A percentile compares a stretch with the other conserved stretches of the same genome.
These are phyloP conservation scores for Chymomyza caudatula DNA, from an alignment of 2,888 invertebrate genomes.

Conservation along the genomic window DNA sequence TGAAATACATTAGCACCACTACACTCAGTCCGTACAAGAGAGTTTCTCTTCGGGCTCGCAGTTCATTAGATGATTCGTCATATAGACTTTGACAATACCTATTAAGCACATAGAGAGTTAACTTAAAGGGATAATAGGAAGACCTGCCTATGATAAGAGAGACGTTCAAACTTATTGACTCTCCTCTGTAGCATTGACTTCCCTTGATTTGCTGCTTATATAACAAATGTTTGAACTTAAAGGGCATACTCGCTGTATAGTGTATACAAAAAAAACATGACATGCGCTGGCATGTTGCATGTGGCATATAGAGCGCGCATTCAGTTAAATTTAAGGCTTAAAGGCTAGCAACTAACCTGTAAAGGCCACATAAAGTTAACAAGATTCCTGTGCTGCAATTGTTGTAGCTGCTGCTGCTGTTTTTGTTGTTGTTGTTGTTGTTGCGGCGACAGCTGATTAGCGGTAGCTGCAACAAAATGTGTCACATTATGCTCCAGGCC, in stretches of 20 bases:
- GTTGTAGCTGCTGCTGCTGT: conserved; percentile 29
- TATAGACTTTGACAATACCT: too few species aligned
- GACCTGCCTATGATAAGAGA: too few species aligned
- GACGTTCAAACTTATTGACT: too few species aligned
- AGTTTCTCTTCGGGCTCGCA: too few species aligned
- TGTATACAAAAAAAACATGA: neutral
- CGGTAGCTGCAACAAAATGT: conserved; percentile 32
- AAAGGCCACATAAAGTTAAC: conserved; percentile 46
- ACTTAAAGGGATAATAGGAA: too few species aligned
- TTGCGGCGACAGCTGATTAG: conserved; percentile 10
- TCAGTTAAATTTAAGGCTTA: neutral
- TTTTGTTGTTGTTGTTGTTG: conserved; percentile 18
- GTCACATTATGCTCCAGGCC: conserved; percentile 23
- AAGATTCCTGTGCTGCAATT: conserved; percentile 46
- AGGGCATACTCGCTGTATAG: neutral
- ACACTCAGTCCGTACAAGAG: too few species aligned
- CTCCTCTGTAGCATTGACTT: too few species aligned
- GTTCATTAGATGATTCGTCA: too few species aligned
- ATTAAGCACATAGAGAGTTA: too few species aligned
- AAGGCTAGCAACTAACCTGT: conserved; percentile 40
- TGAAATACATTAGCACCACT: too few species aligned
- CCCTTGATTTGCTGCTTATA: too few species aligned
- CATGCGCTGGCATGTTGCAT: neutral
- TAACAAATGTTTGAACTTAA: too few species aligned
- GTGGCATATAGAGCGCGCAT: neutral